Percentiles rank a stretch among this genome's conserved stretches.
phyloP scores from a whole-genome alignment of 2,888 invertebrate species.

The Phaonia tiefii region DNA sequence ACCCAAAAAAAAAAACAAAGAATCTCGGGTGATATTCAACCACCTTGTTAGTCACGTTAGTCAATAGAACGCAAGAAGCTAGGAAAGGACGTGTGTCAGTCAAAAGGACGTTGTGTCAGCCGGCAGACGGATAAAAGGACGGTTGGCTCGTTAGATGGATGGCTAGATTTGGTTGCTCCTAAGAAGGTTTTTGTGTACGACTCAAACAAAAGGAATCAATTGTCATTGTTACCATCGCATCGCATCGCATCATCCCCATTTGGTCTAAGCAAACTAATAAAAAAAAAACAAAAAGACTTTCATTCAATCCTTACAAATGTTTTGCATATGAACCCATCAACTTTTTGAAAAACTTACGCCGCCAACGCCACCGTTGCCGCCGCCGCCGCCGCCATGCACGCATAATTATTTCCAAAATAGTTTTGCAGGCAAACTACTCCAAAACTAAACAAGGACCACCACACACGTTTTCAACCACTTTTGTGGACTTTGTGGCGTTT shows the following conservation, averaged over 20 bases:
- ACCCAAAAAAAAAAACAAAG: conserved; percentile 26
- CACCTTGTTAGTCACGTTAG: conserved; percentile 6
- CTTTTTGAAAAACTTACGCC: too few species aligned
- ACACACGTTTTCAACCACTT: conserved; percentile 33
- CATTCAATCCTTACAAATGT: background rate
- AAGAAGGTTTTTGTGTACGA: background rate
- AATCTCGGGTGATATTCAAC: conserved; percentile 1
- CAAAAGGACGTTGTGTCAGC: too few species aligned
- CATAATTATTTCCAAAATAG: conserved; percentile 36
- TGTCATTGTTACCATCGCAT: background rate
- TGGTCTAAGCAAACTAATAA: background rate
- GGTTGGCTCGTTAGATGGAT: background rate
- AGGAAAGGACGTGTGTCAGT: background rate
- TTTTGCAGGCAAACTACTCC: conserved; percentile 26
- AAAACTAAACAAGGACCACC: conserved; percentile 33
- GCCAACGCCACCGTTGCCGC: too few species aligned
- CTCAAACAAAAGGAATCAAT: conserved; percentile 13
- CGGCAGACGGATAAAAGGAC: background rate
- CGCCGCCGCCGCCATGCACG: conserved; percentile 14
- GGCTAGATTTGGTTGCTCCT: background rate
- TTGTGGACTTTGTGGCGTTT: conserved; percentile 35
- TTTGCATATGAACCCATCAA: too few species aligned
- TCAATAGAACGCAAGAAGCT: background rate
- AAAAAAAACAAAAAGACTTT: background rate
- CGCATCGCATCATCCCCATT: conserved; percentile 19